Evolutionary conservation across 2,797 vertebrate genomes (phyloP).

Genomic region (Somateria mollissima): DNA sequence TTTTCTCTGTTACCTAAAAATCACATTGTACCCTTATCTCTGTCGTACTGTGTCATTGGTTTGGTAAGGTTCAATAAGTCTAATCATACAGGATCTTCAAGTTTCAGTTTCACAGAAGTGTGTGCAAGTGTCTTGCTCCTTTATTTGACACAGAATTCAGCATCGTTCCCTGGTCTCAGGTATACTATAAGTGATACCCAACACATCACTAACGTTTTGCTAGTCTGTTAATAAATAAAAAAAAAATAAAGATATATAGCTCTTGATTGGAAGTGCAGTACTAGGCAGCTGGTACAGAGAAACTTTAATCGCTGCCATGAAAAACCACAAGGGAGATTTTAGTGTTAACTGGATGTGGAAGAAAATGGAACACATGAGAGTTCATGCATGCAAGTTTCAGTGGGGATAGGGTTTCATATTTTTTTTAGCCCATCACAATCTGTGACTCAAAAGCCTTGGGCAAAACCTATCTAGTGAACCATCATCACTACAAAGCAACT

Average conservation of each 20-base stretch:
- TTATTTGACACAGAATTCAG: not conserved
- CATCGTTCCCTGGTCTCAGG: not conserved
- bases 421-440: conserved; percentile 26
- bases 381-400: conserved; percentile 23
- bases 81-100: not conserved
- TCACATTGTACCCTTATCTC: not conserved
- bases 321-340: conserved; percentile 23
- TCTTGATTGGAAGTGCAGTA: not conserved
- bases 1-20: not conserved
- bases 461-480: conserved; percentile 34
- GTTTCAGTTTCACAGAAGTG: not conserved
- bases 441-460: conserved; percentile 27
- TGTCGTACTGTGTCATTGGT: not conserved
- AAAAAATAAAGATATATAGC: not conserved
- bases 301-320: not conserved
- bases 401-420: not conserved
- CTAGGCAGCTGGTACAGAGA: not conserved
- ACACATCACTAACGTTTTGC: not conserved
- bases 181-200: not conserved
- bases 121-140: not conserved
- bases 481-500: conserved; percentile 26
- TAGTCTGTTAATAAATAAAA: not conserved
- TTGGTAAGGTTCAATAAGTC: not conserved
- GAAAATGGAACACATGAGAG: conserved; percentile 1
- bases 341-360: conserved; percentile 23